A percentile compares a stretch with the other conserved stretches of the same genome.
phyloP scores from a whole-genome alignment of 2,797 vertebrate genomes.

The Ciconia nigra region DNA sequence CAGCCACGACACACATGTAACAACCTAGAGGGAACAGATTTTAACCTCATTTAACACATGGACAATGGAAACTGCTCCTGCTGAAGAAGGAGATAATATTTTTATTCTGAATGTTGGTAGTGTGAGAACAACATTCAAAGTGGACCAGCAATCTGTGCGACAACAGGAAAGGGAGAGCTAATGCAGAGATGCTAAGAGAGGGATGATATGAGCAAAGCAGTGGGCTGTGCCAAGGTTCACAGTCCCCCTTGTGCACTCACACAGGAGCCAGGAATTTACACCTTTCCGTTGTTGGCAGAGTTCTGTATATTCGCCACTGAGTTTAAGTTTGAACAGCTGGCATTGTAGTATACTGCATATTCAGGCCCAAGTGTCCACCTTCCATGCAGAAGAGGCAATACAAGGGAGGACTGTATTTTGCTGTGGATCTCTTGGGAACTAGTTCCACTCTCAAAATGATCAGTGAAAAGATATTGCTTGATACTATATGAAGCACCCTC shows the following conservation, averaged over 20 bases:
- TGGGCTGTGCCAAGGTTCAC: not conserved
- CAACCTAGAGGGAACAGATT: not conserved
- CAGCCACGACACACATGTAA: not conserved
- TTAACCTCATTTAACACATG: not conserved
- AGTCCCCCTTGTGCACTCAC: not conserved
- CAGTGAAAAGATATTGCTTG: not conserved
- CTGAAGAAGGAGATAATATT: not conserved
- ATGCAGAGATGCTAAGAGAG: not conserved
- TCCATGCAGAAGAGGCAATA: not conserved
- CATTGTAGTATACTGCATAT: not conserved
- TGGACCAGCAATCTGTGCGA: not conserved
- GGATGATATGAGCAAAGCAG: not conserved
- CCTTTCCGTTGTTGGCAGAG: not conserved
- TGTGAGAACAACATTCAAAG: not conserved
- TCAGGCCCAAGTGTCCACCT: not conserved
- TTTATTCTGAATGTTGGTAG: not conserved
- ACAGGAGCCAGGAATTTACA: not conserved
- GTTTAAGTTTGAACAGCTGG: not conserved
- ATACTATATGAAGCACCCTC: not conserved
- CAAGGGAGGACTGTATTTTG: not conserved
- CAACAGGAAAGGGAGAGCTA: not conserved
- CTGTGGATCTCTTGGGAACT: not conserved
- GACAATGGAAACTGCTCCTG: not conserved
- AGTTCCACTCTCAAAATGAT: not conserved
- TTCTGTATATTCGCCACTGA: not conserved